These are phyloP conservation scores for Oryctolagus cuniculus DNA, from an alignment of 2,113 vertebrate genomes.

Conservation along the genomic window DNA sequence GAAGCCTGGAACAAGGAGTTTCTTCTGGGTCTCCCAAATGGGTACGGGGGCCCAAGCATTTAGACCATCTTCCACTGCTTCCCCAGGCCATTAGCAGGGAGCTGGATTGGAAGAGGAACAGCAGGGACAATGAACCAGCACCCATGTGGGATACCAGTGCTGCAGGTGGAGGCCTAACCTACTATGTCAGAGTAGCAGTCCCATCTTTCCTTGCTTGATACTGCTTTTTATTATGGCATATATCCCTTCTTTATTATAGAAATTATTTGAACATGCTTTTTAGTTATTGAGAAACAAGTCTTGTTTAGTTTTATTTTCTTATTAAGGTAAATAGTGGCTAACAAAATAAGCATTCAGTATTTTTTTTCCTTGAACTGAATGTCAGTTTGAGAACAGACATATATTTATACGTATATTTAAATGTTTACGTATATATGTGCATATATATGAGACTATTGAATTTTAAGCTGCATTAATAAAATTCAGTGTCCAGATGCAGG, in stretches of 20 bases:
- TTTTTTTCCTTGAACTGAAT: background rate
- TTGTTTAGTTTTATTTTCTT: constrained; percentile 45
- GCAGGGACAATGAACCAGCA: too few relatives aligned
- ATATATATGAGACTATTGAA: background rate
- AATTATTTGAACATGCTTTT: constrained; percentile 24
- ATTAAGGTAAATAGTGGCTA: constrained; percentile 24
- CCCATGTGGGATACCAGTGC: too few relatives aligned
- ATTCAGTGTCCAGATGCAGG: background rate
- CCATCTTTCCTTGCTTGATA: background rate
- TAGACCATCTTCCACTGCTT: too few relatives aligned
- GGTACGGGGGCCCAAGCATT: too few relatives aligned
- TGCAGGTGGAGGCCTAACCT: too few relatives aligned
- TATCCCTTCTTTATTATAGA: background rate
- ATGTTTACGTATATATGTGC: too few relatives aligned
- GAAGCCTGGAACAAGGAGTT: too few relatives aligned
- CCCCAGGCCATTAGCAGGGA: too few relatives aligned
- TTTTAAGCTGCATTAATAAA: constrained; percentile 14
- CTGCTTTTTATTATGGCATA: background rate
- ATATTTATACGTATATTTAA: background rate
- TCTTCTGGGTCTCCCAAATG: too few relatives aligned
- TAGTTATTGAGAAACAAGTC: constrained; percentile 38
- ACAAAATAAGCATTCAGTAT: background rate
- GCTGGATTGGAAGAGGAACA: too few relatives aligned
- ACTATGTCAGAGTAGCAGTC: too few relatives aligned
- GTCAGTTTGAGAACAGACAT: background rate